A percentile compares a stretch with the other conserved stretches of the same genome.
Conservation (phyloP, 1,140 invertebrate genomes). For the Drosophila orosa region DNA sequence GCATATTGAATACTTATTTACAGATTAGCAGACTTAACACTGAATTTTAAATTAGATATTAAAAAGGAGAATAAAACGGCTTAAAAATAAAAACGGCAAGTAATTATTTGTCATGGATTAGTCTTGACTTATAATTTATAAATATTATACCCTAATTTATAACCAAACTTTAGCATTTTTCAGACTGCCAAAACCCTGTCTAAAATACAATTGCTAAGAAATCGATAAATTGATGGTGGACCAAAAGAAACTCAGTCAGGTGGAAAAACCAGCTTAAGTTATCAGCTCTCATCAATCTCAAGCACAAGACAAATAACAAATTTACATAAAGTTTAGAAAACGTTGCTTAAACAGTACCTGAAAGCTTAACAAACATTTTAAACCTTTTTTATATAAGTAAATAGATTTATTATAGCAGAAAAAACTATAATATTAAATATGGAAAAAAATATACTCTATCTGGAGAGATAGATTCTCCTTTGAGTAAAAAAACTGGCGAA, state of each 20-base stretch:
- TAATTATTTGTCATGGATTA: background rate
- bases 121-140: background rate
- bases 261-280: slow-evolving; percentile 8
- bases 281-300: slow-evolving; percentile 17
- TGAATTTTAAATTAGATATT: background rate
- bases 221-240: background rate
- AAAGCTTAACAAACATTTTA: slow-evolving; percentile 1
- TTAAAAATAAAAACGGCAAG: background rate
- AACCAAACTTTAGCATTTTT: background rate
- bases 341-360: background rate
- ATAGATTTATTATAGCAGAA: background rate
- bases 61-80: background rate
- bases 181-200: background rate
- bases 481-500: slow-evolving; percentile 5
- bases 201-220: background rate
- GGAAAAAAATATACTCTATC: background rate
- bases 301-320: slow-evolving; percentile 2
- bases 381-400: background rate
- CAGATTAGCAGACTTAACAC: background rate
- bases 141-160: slow-evolving; percentile 10
- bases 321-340: slow-evolving; percentile 13
- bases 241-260: background rate
- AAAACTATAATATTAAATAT: background rate
- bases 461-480: slow-evolving; percentile 6
- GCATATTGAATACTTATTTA: slow-evolving; percentile 7